These are phyloP conservation scores for Acleris cristana DNA, from an alignment of 2,888 invertebrate genomes.

Conservation along the genomic window DNA sequence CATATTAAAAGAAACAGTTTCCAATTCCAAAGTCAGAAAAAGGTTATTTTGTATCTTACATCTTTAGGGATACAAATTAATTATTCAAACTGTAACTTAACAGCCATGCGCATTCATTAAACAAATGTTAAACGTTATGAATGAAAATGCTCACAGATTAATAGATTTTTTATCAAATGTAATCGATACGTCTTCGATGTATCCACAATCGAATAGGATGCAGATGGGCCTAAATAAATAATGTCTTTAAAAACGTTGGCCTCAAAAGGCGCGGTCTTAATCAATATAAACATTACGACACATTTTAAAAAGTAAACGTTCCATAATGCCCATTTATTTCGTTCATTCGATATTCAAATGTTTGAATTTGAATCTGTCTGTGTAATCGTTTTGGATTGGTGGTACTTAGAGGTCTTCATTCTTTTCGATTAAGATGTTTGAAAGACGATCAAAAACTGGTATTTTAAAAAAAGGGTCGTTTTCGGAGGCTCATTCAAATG, in stretches of 20 bases:
- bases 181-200: conserved; percentile 54
- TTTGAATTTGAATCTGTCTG: not conserved
- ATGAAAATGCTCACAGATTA: conserved; percentile 44
- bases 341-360: conserved; percentile 12
- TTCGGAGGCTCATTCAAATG: too few species aligned
- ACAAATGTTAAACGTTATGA: too few species aligned
- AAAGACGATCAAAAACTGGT: too few species aligned
- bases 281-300: conserved; percentile 26
- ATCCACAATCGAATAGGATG: conserved; percentile 49
- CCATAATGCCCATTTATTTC: not conserved
- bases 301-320: conserved; percentile 16
- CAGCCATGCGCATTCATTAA: too few species aligned
- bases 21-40: too few species aligned
- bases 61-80: too few species aligned
- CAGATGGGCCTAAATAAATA: conserved; percentile 62
- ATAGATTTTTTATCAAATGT: conserved; percentile 53
- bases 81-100: too few species aligned
- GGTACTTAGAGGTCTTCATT: too few species aligned
- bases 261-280: conserved; percentile 32
- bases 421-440: too few species aligned
- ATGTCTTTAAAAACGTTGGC: conserved; percentile 41
- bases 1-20: too few species aligned
- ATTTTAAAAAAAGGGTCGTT: too few species aligned
- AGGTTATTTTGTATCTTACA: too few species aligned
- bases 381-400: not conserved